phyloP scores from a whole-genome alignment of 2,113 vertebrate species.

The Brachionichthys hirsutus region DNA sequence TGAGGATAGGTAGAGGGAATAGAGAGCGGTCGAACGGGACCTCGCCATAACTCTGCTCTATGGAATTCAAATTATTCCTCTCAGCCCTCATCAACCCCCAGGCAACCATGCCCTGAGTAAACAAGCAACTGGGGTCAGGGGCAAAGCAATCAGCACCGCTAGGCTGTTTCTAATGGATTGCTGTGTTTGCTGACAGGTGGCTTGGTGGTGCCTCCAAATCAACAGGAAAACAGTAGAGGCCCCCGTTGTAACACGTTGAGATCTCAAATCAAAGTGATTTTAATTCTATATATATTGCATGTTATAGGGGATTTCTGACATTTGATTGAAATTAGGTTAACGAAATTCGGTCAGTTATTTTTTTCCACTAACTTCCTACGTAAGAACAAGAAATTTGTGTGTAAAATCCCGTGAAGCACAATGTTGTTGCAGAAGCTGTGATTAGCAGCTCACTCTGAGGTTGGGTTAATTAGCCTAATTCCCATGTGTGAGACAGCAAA shows the following conservation, averaged over 20 bases:
- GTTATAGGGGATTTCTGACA: no score
- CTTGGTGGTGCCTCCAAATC: conserved; percentile 41
- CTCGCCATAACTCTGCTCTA: conserved; percentile 55
- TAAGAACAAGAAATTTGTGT: no score
- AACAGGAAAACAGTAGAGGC: conserved; percentile 18
- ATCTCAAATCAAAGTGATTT: background rate
- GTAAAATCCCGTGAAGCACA: no score
- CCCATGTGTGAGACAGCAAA: no score
- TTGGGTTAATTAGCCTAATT: background rate
- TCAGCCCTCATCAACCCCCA: conserved; percentile 50
- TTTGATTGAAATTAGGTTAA: no score
- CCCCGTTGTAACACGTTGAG: background rate
- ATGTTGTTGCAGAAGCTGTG: background rate
- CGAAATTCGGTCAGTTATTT: no score
- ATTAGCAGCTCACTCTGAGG: background rate
- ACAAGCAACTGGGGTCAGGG: conserved; percentile 73
- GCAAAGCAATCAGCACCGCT: conserved; percentile 75
- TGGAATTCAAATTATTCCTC: conserved; percentile 72
- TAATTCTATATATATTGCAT: no score
- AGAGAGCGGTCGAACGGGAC: conserved; percentile 37
- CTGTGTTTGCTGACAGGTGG: conserved; percentile 73
- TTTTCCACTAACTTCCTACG: no score
- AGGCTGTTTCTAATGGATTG: conserved; percentile 65
- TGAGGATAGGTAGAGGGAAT: conserved; percentile 56
- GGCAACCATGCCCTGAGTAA: conserved; percentile 73